phyloP scores from a whole-genome alignment of 1,140 invertebrate species.

The Oncopeltus fasciatus region DNA sequence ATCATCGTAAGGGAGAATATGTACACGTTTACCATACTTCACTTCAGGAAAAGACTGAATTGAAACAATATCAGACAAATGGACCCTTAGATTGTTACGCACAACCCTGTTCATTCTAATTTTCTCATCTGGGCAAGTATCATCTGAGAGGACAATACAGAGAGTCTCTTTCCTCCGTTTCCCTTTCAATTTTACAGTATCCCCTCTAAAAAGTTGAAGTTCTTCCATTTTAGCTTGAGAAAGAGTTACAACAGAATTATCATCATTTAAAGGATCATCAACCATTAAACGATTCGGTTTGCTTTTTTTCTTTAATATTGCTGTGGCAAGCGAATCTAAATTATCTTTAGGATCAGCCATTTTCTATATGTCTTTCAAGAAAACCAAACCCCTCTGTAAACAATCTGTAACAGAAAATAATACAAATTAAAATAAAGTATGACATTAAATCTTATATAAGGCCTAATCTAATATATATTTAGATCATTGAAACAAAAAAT shows the following conservation, averaged over 20 bases:
- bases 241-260: conserved; percentile 90
- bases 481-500: no score
- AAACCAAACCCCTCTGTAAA: no score
- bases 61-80: conserved; percentile 88
- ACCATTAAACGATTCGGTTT: conserved; percentile 95
- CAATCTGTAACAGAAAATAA: no score
- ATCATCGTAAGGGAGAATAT: conserved; percentile 93
- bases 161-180: conserved; percentile 95
- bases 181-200: conserved; percentile 91
- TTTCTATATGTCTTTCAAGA: no score
- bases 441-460: no score
- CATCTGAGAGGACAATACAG: conserved; percentile 93
- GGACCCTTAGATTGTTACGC: conserved; percentile 88
- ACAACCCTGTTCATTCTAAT: conserved; percentile 97
- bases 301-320: conserved; percentile 82
- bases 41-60: conserved; percentile 90
- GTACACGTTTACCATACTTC: conserved; percentile 94
- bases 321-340: no score
- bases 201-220: conserved; percentile 89
- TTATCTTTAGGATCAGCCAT: no score
- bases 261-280: conserved; percentile 94
- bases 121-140: conserved; percentile 90
- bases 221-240: conserved; percentile 99
- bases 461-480: no score
- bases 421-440: no score